Evolutionary conservation across 1,140 invertebrate genomes (phyloP).

Genomic region (Sipha flava): DNA sequence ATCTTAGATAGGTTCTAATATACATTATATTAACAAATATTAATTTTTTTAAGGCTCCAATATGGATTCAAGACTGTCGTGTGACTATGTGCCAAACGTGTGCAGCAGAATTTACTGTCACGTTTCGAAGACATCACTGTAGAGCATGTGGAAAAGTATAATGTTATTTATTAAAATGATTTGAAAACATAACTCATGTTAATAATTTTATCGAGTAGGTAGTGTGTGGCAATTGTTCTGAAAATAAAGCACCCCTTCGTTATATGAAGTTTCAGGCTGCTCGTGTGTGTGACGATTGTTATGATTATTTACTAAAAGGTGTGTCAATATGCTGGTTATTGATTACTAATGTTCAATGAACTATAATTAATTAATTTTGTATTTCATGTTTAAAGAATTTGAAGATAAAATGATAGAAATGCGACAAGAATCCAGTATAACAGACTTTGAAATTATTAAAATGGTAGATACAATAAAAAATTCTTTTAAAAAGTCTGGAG

Average conservation of each 20-base stretch:
- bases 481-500: constrained; percentile 41
- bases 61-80: constrained; percentile 59
- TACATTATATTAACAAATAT: too few species aligned
- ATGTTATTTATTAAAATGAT: background rate
- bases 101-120: constrained; percentile 60
- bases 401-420: constrained; percentile 24
- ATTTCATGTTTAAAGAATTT: background rate
- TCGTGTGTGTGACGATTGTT: constrained; percentile 55
- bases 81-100: constrained; percentile 69
- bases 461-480: constrained; percentile 35
- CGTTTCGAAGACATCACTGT: constrained; percentile 66
- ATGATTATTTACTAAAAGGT: constrained; percentile 46
- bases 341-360: background rate
- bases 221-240: constrained; percentile 61
- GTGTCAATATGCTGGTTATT: background rate
- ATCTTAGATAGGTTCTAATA: background rate
- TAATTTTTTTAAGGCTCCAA: constrained; percentile 47
- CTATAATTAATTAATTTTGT: background rate
- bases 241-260: constrained; percentile 56
- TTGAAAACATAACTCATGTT: background rate
- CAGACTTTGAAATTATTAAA: constrained; percentile 22
- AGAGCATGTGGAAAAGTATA: constrained; percentile 64
- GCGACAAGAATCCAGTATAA: background rate
- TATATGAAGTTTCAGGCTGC: constrained; percentile 54
- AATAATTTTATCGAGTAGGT: constrained; percentile 47